Evolutionary conservation across 1,140 invertebrate genomes (phyloP).

Genomic region (Pseudomyrmex pallidus): DNA sequence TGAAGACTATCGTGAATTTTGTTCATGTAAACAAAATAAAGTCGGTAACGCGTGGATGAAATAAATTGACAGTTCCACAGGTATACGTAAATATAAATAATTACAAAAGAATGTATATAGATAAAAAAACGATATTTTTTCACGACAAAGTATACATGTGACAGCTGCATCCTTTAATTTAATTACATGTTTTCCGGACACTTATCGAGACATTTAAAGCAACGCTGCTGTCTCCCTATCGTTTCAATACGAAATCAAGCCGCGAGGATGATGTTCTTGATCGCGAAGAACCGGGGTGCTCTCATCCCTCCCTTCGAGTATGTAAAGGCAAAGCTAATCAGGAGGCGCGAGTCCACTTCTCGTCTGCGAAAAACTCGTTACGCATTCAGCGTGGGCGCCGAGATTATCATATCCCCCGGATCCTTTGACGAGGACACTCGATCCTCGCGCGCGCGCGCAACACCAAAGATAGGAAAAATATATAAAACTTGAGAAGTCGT

Average conservation of each 20-base stretch:
- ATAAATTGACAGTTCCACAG: no score
- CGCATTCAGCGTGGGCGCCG: constrained; percentile 81
- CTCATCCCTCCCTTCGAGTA: constrained; percentile 9
- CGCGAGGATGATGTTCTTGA: neutral
- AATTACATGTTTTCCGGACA: neutral
- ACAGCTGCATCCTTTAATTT: neutral
- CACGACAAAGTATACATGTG: neutral
- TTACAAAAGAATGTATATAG: neutral
- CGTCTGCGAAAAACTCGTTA: constrained; percentile 77
- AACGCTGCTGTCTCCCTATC: neutral
- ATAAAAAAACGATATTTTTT: neutral
- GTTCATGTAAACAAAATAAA: neutral
- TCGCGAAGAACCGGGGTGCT: constrained; percentile 16
- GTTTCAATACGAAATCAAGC: neutral
- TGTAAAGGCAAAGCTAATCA: constrained; percentile 81
- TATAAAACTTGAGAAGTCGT: constrained; percentile 76
- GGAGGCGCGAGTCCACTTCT: constrained; percentile 73
- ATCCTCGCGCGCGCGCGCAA: constrained; percentile 40
- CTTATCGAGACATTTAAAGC: neutral
- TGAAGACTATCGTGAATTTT: neutral
- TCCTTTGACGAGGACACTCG: constrained; percentile 79
- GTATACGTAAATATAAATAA: no score
- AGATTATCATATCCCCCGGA: constrained; percentile 82
- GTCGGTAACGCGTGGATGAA: no score
- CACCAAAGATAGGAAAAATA: constrained; percentile 69